phyloP scores from a whole-genome alignment of 2,888 invertebrate genomes.

The Drosophila prostipennis region DNA sequence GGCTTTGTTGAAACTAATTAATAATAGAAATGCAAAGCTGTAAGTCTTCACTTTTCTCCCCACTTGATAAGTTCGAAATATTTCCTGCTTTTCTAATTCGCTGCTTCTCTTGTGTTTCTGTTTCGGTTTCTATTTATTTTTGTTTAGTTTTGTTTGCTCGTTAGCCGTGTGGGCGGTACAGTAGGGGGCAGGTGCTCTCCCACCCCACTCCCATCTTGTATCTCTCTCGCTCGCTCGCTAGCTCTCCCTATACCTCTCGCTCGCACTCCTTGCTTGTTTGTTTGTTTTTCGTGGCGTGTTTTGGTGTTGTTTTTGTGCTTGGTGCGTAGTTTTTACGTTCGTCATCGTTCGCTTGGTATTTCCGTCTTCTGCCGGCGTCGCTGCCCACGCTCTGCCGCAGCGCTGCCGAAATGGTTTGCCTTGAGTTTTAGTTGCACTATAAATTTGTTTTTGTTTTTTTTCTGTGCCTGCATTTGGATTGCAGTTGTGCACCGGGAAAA shows the following conservation, averaged over 20 bases:
- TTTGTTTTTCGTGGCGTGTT: constrained; percentile 78
- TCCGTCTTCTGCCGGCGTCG: constrained; percentile 71
- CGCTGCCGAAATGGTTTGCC: constrained; percentile 57
- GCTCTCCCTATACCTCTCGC: constrained; percentile 13
- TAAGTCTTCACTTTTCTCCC: constrained; percentile 18
- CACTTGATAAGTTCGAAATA: constrained; percentile 37
- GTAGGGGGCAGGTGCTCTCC: constrained; percentile 65
- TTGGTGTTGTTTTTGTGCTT: constrained; percentile 68
- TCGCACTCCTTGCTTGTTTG: constrained; percentile 58
- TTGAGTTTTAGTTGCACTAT: constrained; percentile 68
- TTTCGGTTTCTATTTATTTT: constrained; percentile 66
- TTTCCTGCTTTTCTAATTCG: constrained; percentile 43
- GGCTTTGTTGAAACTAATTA: not conserved
- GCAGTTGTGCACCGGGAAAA: constrained; percentile 45
- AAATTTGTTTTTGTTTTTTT: constrained; percentile 59
- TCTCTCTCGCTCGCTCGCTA: constrained; percentile 17
- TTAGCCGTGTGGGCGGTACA: constrained; percentile 51
- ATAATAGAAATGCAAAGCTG: constrained; percentile 13
- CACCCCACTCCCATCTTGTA: constrained; percentile 11
- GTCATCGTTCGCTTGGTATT: constrained; percentile 77
- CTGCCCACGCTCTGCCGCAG: constrained; percentile 37
- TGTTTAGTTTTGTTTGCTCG: constrained; percentile 80
- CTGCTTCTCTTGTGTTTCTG: constrained; percentile 32
- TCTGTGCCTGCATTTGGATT: constrained; percentile 62
- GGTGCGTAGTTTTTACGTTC: constrained; percentile 79